Evolutionary conservation across 2,797 vertebrate species (phyloP).

Genomic region (Microtus obscurus): DNA sequence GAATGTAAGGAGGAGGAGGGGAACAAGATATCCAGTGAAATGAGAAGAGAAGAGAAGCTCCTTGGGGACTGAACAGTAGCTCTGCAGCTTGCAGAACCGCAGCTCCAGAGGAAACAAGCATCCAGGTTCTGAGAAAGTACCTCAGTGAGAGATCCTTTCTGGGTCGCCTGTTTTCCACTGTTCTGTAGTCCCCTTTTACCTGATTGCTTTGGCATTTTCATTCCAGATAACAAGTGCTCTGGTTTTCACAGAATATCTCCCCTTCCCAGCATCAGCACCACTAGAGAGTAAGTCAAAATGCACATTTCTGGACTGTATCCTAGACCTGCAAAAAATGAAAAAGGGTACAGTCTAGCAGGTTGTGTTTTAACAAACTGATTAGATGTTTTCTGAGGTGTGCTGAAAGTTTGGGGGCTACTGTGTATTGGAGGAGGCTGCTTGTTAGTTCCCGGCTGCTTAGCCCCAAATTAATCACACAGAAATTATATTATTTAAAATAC

Average conservation of each 20-base stretch:
- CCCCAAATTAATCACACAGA: no score
- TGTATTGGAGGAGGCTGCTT: neutral
- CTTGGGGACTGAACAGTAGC: neutral
- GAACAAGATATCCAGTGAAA: neutral
- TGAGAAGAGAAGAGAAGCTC: neutral
- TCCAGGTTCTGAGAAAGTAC: no score
- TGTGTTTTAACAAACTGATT: constrained; percentile 17
- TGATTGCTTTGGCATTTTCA: constrained; percentile 22
- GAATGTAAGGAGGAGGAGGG: neutral
- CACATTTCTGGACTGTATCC: neutral
- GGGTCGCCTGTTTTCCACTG: neutral
- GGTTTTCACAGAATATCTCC: neutral
- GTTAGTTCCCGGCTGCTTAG: no score
- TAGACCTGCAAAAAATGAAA: neutral
- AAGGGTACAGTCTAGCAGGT: neutral
- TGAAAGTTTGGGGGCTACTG: constrained; percentile 27
- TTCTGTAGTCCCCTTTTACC: neutral
- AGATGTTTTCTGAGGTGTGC: neutral
- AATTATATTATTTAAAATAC: no score
- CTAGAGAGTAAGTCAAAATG: neutral
- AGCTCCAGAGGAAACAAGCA: neutral
- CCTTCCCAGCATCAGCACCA: neutral
- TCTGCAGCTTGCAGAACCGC: neutral
- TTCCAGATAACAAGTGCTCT: neutral
- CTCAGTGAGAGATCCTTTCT: neutral